These are phyloP conservation scores for Myrmecophaga tridactyla DNA, from an alignment of 2,113 vertebrate genomes.

Conservation along the genomic window DNA sequence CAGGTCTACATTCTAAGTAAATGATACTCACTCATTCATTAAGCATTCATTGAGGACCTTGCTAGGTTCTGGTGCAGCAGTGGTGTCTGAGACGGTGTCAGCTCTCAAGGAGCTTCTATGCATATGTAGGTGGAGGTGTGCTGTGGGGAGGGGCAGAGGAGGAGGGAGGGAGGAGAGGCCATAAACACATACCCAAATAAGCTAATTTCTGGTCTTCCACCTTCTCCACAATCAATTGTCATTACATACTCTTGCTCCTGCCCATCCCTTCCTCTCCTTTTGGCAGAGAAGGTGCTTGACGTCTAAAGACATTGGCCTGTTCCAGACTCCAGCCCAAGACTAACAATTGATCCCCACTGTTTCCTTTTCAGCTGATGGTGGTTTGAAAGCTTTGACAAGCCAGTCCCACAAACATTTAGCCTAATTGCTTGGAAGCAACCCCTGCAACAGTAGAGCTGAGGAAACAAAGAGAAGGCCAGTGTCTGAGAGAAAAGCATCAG, in stretches of 20 bases:
- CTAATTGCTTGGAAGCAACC: neutral
- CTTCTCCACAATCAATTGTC: neutral
- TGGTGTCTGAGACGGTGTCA: neutral
- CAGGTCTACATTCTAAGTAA: neutral
- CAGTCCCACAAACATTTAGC: neutral
- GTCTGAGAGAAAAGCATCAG: neutral
- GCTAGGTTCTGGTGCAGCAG: neutral
- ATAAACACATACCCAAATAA: neutral
- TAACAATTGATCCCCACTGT: neutral
- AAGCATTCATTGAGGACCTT: neutral
- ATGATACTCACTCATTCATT: neutral
- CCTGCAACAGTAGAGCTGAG: neutral
- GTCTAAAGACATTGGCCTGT: neutral
- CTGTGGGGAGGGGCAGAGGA: neutral
- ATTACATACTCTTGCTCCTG: neutral
- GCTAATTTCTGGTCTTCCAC: neutral
- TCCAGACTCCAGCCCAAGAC: neutral
- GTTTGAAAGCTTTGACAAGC: neutral
- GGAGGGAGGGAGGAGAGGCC: neutral
- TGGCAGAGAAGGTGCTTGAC: neutral
- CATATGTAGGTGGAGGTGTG: neutral
- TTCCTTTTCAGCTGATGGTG: neutral
- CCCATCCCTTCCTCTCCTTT: neutral
- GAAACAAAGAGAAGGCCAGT: neutral
- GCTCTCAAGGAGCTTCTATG: neutral